These are phyloP conservation scores for Prionace glauca DNA, from an alignment of 2,797 vertebrate species.

Conservation along the genomic window DNA sequence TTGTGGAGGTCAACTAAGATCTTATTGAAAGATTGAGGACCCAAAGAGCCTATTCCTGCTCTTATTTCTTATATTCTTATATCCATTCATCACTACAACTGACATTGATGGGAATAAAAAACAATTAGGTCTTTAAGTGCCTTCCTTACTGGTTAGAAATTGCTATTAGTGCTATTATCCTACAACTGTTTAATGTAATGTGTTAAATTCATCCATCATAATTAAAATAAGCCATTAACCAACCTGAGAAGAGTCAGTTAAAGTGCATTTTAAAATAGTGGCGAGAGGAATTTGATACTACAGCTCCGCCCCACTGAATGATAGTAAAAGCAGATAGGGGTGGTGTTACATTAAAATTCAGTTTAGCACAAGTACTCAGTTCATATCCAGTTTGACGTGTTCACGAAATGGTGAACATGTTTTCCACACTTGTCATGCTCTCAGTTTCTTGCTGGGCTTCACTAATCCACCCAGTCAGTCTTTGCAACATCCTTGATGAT, in stretches of 20 bases:
- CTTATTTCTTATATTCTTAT: background rate
- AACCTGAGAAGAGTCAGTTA: background rate
- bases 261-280: background rate
- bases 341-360: background rate
- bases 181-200: background rate
- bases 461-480: background rate
- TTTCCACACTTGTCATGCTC: background rate
- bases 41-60: too few species aligned
- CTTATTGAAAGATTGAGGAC: too few species aligned
- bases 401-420: background rate
- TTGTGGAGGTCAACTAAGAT: too few species aligned
- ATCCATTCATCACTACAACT: background rate
- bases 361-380: background rate
- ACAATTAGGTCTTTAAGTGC: background rate
- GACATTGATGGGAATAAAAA: background rate
- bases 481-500: conserved; percentile 52
- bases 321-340: background rate
- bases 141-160: background rate
- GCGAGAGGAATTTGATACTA: background rate
- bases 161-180: too few species aligned
- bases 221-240: background rate
- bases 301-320: background rate
- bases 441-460: background rate
- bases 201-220: background rate
- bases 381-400: background rate